Conservation (phyloP, 2,113 vertebrate genomes). For the Ahaetulla prasina region DNA sequence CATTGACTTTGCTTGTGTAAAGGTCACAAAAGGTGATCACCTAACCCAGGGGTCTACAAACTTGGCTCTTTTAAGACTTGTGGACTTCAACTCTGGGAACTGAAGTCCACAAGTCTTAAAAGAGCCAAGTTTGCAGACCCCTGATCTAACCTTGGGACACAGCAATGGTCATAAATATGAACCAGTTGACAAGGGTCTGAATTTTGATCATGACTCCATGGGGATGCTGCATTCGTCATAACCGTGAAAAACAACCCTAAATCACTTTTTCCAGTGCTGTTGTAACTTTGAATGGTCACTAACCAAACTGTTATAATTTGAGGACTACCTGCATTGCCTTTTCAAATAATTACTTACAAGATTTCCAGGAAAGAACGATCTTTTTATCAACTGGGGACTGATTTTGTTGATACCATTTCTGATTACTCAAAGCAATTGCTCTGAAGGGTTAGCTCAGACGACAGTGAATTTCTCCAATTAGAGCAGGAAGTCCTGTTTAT, state of each 20-base stretch:
- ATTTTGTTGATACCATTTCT: slow-evolving; percentile 25
- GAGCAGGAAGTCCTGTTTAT: not conserved
- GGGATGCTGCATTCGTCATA: not conserved
- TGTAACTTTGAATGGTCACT: not conserved
- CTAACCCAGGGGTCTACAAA: no score
- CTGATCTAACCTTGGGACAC: not conserved
- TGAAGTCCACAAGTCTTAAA: no score
- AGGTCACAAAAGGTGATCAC: not conserved
- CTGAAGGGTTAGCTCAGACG: rapidly evolving
- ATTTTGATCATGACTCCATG: not conserved
- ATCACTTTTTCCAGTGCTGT: not conserved
- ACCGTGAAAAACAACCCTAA: not conserved
- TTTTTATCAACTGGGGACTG: not conserved
- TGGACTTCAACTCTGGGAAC: no score
- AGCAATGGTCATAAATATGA: not conserved
- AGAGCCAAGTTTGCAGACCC: no score
- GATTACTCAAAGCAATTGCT: not conserved
- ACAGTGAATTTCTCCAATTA: not conserved
- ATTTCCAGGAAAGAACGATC: not conserved
- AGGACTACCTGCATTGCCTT: not conserved
- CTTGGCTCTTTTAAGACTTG: no score
- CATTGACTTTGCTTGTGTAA: not conserved
- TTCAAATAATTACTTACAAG: not conserved
- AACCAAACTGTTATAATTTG: not conserved
- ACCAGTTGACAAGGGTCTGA: not conserved